Percentiles rank a stretch among this genome's conserved stretches.
Conservation (phyloP, 2,113 vertebrate genomes). For the Amia ocellicauda region DNA sequence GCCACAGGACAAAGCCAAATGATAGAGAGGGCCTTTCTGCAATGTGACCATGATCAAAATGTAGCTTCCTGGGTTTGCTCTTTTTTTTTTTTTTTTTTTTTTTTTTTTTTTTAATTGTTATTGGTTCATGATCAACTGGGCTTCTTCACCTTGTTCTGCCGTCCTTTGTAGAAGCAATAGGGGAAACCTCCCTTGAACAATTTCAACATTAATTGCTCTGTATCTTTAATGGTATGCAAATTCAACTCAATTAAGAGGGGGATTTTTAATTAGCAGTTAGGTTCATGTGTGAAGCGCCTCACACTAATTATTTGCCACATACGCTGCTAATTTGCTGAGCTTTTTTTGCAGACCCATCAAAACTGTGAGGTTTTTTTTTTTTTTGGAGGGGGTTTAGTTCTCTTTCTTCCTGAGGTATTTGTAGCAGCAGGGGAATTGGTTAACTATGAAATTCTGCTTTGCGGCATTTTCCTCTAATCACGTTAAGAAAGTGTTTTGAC, state of each 20-base stretch:
- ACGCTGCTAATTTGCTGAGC: constrained; percentile 74
- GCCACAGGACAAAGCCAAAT: too few species aligned
- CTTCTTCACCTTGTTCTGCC: too few species aligned
- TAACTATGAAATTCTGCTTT: not conserved
- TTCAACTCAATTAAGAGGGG: constrained; percentile 78
- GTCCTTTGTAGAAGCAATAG: constrained; percentile 35
- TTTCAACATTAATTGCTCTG: constrained; percentile 34
- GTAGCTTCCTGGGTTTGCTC: too few species aligned
- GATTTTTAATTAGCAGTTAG: constrained; percentile 84
- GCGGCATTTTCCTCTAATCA: constrained; percentile 2
- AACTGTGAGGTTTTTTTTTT: constrained; percentile 61
- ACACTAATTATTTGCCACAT: constrained; percentile 82
- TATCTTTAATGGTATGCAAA: constrained; percentile 74
- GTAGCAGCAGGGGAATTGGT: constrained; percentile 7
- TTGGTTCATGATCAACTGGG: too few species aligned
- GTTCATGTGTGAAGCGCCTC: constrained; percentile 78
- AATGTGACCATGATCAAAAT: too few species aligned
- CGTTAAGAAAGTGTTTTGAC: constrained; percentile 9
- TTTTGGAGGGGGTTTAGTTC: constrained; percentile 2
- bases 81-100: too few species aligned
- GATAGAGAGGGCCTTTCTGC: too few species aligned
- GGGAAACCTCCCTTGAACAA: constrained; percentile 40
- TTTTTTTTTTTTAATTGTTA: too few species aligned
- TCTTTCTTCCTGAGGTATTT: constrained; percentile 6
- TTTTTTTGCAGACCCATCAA: constrained; percentile 67